These are phyloP conservation scores for Halcyon leucocephala DNA, from an alignment of 2,797 vertebrate genomes.

Conservation along the genomic window DNA sequence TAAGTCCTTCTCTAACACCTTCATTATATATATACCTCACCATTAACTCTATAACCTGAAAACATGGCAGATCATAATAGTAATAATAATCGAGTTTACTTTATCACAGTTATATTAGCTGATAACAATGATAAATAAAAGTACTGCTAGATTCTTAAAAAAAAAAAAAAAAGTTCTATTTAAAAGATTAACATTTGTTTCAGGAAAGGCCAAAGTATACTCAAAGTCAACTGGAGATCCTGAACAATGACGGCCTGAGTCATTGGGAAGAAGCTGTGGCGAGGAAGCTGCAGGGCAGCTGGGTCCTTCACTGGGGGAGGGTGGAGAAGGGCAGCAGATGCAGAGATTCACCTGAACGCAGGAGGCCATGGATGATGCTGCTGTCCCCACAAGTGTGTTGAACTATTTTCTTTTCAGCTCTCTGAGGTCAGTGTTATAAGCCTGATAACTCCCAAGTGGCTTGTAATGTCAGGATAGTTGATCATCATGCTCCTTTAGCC, in stretches of 20 bases:
- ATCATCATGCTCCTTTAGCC: neutral
- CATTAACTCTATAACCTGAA: neutral
- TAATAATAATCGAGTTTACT: neutral
- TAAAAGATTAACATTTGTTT: neutral
- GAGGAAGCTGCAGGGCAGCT: neutral
- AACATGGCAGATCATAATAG: neutral
- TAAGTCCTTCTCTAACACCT: neutral
- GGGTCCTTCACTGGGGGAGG: neutral
- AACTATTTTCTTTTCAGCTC: neutral
- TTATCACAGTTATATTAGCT: neutral
- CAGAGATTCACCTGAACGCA: neutral
- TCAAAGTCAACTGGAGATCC: neutral
- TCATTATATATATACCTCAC: neutral
- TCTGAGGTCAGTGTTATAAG: neutral
- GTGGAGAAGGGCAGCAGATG: neutral
- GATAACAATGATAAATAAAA: neutral
- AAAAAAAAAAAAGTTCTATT: neutral
- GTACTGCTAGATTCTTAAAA: neutral
- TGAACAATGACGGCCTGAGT: neutral
- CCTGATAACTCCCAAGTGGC: neutral
- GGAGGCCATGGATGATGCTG: accelerated
- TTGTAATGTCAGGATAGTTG: neutral
- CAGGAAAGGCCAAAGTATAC: neutral
- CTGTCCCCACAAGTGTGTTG: neutral
- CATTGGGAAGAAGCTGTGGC: neutral